Conservation (phyloP, 2,797 vertebrate species). For the Basileuterus tristriatus region DNA sequence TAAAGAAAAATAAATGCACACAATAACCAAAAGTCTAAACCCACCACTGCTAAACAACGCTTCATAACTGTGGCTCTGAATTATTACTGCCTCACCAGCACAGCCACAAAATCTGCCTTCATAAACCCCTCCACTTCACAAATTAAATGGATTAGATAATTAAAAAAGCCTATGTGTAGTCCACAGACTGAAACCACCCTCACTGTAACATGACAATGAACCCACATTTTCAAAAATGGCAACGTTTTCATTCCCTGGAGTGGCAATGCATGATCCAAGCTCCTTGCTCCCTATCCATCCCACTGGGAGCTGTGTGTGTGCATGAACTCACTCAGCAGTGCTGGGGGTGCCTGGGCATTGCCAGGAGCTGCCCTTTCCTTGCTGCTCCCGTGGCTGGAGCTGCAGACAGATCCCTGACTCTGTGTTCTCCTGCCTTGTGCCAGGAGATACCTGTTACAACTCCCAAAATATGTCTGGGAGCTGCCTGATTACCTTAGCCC, state of each 20-base stretch:
- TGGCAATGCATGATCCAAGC: background rate
- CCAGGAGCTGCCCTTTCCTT: background rate
- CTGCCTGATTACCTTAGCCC: background rate
- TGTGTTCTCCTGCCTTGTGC: background rate
- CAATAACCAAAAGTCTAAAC: slow-evolving; percentile 6
- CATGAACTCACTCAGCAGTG: rapidly evolving
- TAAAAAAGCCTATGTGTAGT: background rate
- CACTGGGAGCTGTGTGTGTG: background rate
- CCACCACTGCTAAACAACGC: background rate
- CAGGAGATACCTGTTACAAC: background rate
- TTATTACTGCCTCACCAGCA: slow-evolving; percentile 21
- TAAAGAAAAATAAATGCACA: background rate
- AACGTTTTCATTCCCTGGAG: background rate
- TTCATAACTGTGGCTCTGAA: slow-evolving; percentile 19
- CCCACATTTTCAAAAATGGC: background rate
- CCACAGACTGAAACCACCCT: slow-evolving; percentile 18
- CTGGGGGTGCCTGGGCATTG: background rate
- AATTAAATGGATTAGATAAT: slow-evolving; percentile 9
- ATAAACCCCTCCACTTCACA: background rate
- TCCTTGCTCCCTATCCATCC: rapidly evolving
- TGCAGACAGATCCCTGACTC: background rate
- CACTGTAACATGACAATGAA: background rate
- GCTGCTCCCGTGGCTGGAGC: rapidly evolving
- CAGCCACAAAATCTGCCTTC: background rate
- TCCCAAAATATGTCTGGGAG: background rate